Conservation (phyloP, 2,113 vertebrate genomes). For the Pithys albifrons region DNA sequence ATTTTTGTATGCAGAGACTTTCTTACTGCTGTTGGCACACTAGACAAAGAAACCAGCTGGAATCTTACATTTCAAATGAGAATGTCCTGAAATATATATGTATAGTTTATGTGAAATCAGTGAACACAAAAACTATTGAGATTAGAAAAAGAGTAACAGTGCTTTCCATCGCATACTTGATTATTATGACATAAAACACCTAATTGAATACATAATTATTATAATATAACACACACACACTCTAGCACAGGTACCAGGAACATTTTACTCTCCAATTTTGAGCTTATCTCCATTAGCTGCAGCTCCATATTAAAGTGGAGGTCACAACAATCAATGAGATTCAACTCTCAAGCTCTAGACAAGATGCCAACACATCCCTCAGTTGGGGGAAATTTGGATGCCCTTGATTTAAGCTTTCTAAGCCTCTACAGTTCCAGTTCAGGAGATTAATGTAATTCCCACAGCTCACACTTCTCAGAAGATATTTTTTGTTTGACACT, state of each 20-base stretch:
- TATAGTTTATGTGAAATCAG: background rate
- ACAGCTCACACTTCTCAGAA: constrained; percentile 6
- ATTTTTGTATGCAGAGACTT: background rate
- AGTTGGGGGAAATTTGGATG: constrained; percentile 65
- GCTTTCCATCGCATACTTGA: background rate
- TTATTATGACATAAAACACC: too few species aligned
- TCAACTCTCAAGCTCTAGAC: background rate
- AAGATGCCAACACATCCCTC: constrained; percentile 44
- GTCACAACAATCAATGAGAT: background rate
- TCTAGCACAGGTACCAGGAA: background rate
- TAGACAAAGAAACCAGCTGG: background rate
- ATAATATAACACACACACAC: rapidly evolving
- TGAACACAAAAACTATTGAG: rapidly evolving
- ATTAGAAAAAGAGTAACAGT: background rate
- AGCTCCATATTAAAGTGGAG: background rate
- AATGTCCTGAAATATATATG: background rate
- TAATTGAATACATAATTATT: background rate
- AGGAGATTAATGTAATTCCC: constrained; percentile 67
- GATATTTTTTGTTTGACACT: constrained; percentile 31
- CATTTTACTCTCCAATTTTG: background rate
- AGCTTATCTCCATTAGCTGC: background rate
- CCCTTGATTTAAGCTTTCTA: constrained; percentile 69
- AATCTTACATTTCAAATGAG: background rate
- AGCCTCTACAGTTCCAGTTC: constrained; percentile 59
- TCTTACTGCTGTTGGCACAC: background rate